These are phyloP conservation scores for Notiomystis cincta DNA, from an alignment of 2,113 vertebrate genomes.

Conservation along the genomic window DNA sequence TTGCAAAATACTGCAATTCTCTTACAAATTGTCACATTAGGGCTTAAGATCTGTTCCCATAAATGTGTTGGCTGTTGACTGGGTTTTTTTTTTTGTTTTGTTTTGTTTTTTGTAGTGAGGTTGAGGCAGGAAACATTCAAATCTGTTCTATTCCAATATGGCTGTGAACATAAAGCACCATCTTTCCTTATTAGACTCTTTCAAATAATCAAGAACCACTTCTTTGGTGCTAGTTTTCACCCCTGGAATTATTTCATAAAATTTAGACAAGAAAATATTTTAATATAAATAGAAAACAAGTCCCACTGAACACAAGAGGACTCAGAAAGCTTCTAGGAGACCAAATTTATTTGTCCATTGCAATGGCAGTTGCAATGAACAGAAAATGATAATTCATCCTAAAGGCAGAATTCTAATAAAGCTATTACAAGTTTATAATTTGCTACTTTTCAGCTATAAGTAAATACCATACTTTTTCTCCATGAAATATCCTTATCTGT, in stretches of 20 bases:
- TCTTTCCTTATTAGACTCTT: background rate
- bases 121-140: background rate
- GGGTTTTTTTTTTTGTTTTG: background rate
- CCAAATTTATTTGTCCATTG: background rate
- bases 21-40: background rate
- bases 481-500: slow-evolving; percentile 20
- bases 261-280: background rate
- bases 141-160: background rate
- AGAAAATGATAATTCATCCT: background rate
- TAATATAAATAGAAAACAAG: background rate
- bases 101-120: background rate
- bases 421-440: background rate
- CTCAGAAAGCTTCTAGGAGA: background rate
- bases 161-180: background rate
- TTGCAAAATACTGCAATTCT: background rate
- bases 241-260: background rate
- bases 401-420: background rate
- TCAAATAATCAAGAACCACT: background rate
- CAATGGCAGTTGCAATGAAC: background rate
- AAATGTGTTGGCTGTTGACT: background rate
- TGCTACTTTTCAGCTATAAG: background rate
- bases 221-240: background rate
- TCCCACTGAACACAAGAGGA: background rate
- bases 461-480: slow-evolving; percentile 20
- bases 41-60: background rate